Conservation (phyloP, 2,113 vertebrate species). For the Actenoides lindsayi region DNA sequence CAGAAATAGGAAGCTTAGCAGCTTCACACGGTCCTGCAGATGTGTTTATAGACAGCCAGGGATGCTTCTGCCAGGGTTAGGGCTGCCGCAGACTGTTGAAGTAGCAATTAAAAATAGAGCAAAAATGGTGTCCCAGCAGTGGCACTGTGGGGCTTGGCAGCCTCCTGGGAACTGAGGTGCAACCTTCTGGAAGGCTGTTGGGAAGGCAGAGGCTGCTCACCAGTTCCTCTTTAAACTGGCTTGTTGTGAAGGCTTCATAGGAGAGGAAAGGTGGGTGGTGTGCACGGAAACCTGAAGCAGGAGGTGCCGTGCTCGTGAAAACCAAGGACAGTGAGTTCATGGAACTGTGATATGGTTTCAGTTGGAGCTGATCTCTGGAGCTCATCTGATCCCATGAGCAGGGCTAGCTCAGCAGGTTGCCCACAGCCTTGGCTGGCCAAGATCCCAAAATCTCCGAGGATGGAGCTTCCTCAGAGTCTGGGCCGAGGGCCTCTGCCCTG, state of each 20-base stretch:
- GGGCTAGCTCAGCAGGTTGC: not conserved
- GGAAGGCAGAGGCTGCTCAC: not conserved
- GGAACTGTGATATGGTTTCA: rapidly evolving
- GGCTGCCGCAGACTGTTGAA: not conserved
- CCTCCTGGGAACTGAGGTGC: not conserved
- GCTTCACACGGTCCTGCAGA: not conserved
- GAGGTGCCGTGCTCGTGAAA: not conserved
- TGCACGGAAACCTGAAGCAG: not conserved
- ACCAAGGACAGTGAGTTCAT: not conserved
- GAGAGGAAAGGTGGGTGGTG: not conserved
- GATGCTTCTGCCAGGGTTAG: not conserved
- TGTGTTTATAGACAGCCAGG: not conserved
- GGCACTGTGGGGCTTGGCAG: not conserved
- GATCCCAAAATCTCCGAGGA: too few species aligned
- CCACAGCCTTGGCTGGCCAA: not conserved
- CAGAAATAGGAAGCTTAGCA: not conserved
- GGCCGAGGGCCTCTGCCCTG: not conserved
- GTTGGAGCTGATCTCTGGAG: not conserved
- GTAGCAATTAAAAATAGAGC: not conserved
- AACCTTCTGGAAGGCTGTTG: not conserved
- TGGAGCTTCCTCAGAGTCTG: not conserved
- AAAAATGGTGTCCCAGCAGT: not conserved
- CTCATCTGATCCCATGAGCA: not conserved
- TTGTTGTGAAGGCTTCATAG: rapidly evolving
- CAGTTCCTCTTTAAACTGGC: not conserved